Evolutionary conservation across 1,140 invertebrate genomes (phyloP), one percentile per base, ranked within the genome.

Genomic region (Hyles vespertilio): DNA sequence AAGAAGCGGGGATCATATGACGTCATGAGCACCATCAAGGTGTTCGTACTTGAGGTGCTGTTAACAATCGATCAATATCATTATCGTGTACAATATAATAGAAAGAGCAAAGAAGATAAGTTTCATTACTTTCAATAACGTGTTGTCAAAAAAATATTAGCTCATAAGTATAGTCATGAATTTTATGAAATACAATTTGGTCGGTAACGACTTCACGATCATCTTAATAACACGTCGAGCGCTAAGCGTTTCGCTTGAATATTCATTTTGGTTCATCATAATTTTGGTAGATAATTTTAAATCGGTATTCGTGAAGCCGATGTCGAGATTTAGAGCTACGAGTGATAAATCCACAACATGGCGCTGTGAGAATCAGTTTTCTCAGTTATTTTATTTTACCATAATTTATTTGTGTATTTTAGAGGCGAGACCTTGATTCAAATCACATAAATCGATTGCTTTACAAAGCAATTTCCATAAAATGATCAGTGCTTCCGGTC

Each of bases 111-210:
- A 34, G 2, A 47, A 63, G 66, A 74, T 76, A 70, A 70, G 65
- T 50, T 68, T 72, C 63, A 87, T 84, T 79, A 87, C 75, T 78
- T 74, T 75, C 70, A 87, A 80, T 74, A 79, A 79, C 66, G 76
- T 78, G 79, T 74, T 82, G 74, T 83, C 72, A 69, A 79, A 84
- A 74, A 84, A 78, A 77, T 88, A 84, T 86, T 84, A 88, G 75
- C 70, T 84, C 74, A 83, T 84, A 87, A 85, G 77, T 86, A 84
- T 85, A 80, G 81, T 88, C 72, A 84, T 85, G 74, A 83, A 61
- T 81, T 84, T 88, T 85, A 86, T 85, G 77, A 86, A 88, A 88
- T 85, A 86, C 77, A 88, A 84, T 85, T 80, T 84, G 58, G 65
- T 73, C 56, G 57, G 72, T 85, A 88, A 86, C 81, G 74, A 83